phyloP scores from a whole-genome alignment of 2,888 invertebrate species.

The Temnothorax unifasciatus region DNA sequence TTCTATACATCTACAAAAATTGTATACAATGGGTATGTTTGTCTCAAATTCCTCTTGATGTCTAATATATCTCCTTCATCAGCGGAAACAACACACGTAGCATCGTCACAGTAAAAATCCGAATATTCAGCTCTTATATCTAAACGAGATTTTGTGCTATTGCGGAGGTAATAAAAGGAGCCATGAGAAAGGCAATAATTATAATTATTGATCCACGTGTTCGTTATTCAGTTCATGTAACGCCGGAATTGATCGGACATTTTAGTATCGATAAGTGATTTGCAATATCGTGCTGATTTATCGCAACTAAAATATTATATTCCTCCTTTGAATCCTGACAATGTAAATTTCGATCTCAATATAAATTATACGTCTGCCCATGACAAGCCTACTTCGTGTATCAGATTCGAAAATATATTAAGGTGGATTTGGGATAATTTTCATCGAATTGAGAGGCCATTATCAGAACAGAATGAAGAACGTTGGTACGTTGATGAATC shows the following conservation, averaged over 20 bases:
- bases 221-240: background rate
- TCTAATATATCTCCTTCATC: too few species aligned
- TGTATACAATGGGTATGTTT: too few species aligned
- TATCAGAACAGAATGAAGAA: background rate
- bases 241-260: conserved; percentile 87
- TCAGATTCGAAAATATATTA: conserved; percentile 87
- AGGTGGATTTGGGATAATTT: conserved; percentile 87
- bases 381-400: too few species aligned
- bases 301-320: conserved; percentile 87
- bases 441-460: conserved; percentile 55
- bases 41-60: too few species aligned
- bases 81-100: too few species aligned
- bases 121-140: too few species aligned
- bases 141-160: too few species aligned
- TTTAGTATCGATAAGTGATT: conserved; percentile 87
- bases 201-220: too few species aligned
- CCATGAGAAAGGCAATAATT: too few species aligned
- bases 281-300: conserved; percentile 79
- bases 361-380: conserved; percentile 75
- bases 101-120: too few species aligned
- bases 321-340: conserved; percentile 78
- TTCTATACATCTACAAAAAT: too few species aligned
- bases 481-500: conserved; percentile 36
- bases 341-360: conserved; percentile 87
- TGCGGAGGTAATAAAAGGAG: too few species aligned